Conservation (phyloP, 2,113 vertebrate genomes). For the Macquaria ambigua region DNA sequence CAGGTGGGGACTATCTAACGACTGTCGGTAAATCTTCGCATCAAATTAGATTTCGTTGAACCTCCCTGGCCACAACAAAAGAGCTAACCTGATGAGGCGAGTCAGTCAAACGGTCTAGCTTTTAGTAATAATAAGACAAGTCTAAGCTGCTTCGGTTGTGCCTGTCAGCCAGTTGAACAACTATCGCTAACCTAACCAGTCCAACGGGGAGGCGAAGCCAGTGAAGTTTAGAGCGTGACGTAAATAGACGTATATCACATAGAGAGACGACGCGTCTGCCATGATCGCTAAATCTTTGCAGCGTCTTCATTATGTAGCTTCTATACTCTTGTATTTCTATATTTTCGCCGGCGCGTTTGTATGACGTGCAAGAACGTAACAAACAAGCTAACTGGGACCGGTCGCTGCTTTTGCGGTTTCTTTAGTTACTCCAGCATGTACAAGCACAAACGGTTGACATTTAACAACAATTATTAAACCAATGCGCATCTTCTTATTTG, state of each 20-base stretch:
- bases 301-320: not conserved
- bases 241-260: not conserved
- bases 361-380: constrained; percentile 18
- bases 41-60: not conserved
- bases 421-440: not conserved
- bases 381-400: not conserved
- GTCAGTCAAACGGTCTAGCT: not conserved
- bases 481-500: fast-evolving
- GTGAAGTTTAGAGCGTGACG: constrained; percentile 5
- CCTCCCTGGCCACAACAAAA: not conserved
- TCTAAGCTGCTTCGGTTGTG: not conserved
- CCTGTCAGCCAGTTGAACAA: constrained; percentile 62
- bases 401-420: not conserved
- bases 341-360: not conserved
- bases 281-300: not conserved
- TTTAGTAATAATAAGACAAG: not conserved
- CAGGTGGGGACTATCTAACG: constrained; percentile 52
- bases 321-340: constrained; percentile 26
- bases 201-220: not conserved
- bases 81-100: not conserved
- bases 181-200: constrained; percentile 63
- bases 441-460: fast-evolving
- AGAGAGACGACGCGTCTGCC: constrained; percentile 3
- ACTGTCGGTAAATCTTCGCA: not conserved
- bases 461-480: not conserved